Evolutionary conservation across 2,113 vertebrate species (phyloP), one percentile per base, ranked within the genome.

Genomic region (Empidonax alnorum): DNA sequence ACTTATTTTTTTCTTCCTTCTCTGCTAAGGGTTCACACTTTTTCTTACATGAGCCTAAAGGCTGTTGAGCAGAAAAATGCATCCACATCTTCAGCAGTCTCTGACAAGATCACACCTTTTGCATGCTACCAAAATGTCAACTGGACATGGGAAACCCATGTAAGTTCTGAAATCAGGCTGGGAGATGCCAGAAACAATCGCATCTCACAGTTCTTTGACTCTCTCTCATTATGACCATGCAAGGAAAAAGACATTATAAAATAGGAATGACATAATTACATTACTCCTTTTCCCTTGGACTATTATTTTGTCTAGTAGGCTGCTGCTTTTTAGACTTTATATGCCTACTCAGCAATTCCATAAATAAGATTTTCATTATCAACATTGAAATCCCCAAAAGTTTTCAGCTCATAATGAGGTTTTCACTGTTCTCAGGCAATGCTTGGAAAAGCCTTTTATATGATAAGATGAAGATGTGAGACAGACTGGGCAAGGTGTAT

Each of bases 301-400:
- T 91, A 78, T 66, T 92, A 90, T 89, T 91, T 90, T 90, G 87
- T 93, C 71, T 84, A 83, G 93, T 55, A 91, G 91, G n/a, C 59
- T 37, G 55, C 31, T 86, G 90, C 77, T 93, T 97, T 96, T 91
- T 59, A 82, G 77, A 69, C 59, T 80, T 84, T 55, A 72, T 33
- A 41, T 84, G 90, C 5, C 4, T 46, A 37, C 95, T 98, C 95
- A 94, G 94, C 97, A 97, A 96, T 96, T 96, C 94, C 91, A 81
- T 96, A 98, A 97, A 96, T 92, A 98, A 96, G 95, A 94, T 92
- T 83, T 96, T 86, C 14, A 75, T 96, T 97, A 95, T 96, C 91
- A 95, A 91, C 96, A 96, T 3, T 88, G 96, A 96, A 97, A 97
- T 95, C 76, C 73, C 83, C 90, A 96, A 91, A 76, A 96, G 95